Conservation (phyloP, 2,113 vertebrate genomes). For the Sarotherodon lohbergeri region DNA sequence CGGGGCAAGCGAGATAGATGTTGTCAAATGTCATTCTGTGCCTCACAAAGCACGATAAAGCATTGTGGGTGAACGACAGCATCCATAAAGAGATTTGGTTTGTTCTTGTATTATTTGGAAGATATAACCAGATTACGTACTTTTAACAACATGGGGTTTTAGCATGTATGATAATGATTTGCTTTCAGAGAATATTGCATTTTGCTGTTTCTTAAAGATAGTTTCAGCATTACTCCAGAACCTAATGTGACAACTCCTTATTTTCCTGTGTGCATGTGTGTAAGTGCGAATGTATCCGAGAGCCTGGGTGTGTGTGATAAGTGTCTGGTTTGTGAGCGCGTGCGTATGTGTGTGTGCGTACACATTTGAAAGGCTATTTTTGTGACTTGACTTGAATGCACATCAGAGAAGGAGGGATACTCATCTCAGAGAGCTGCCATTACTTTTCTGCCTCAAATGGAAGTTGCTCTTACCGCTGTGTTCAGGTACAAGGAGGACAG, state of each 20-base stretch:
- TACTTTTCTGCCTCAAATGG: constrained; percentile 26
- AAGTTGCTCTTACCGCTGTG: constrained; percentile 23
- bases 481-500: constrained; percentile 36
- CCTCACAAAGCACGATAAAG: constrained; percentile 49
- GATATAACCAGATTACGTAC: constrained; percentile 52
- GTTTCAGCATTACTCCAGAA: constrained; percentile 54
- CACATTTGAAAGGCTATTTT: constrained; percentile 50
- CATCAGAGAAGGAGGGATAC: constrained; percentile 22
- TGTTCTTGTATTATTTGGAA: constrained; percentile 55
- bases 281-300: background rate
- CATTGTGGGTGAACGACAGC: constrained; percentile 47
- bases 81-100: constrained; percentile 55
- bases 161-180: constrained; percentile 54
- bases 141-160: constrained; percentile 49
- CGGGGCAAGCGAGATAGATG: constrained; percentile 39
- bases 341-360: background rate
- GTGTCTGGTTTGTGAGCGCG: background rate
- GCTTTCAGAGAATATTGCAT: constrained; percentile 55
- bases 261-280: constrained; percentile 30
- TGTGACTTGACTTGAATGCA: constrained; percentile 45
- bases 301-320: background rate
- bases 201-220: constrained; percentile 62
- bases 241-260: constrained; percentile 50
- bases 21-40: constrained; percentile 58
- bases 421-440: constrained; percentile 35